phyloP scores from a whole-genome alignment of 2,888 invertebrate genomes.

The Trissolcus brochymenae region DNA sequence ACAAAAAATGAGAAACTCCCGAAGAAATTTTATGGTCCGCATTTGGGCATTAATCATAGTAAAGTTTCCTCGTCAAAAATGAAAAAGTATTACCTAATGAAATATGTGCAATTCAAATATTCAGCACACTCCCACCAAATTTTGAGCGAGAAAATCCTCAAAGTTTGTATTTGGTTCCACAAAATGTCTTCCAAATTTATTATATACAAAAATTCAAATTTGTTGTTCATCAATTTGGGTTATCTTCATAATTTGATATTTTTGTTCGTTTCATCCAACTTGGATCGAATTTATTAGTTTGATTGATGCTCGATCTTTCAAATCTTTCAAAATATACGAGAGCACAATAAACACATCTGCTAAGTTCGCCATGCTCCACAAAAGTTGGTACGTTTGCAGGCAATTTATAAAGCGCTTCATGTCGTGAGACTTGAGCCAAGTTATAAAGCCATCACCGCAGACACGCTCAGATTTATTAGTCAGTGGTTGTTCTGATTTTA shows the following conservation, averaged over 20 bases:
- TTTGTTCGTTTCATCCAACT: neutral
- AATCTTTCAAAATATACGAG: slow-evolving; percentile 24
- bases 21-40: neutral
- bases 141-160: too few relatives aligned
- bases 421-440: slow-evolving; percentile 42
- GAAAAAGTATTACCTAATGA: too few relatives aligned
- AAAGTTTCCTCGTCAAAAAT: too few relatives aligned
- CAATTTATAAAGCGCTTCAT: slow-evolving; percentile 50
- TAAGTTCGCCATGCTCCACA: slow-evolving; percentile 31
- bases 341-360: slow-evolving; percentile 35
- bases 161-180: too few relatives aligned
- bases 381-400: slow-evolving; percentile 36
- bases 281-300: neutral
- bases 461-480: slow-evolving; percentile 35
- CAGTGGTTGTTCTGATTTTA: slow-evolving; percentile 17
- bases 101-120: too few relatives aligned
- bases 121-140: too few relatives aligned
- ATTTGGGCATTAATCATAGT: neutral
- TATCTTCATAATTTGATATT: neutral
- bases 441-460: slow-evolving; percentile 39
- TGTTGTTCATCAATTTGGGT: neutral
- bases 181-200: too few relatives aligned
- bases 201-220: too few relatives aligned
- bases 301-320: slow-evolving; percentile 4
- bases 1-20: neutral